Evolutionary conservation across 2,888 invertebrate species (phyloP).

Genomic region (Nephrotoma flavescens): DNA sequence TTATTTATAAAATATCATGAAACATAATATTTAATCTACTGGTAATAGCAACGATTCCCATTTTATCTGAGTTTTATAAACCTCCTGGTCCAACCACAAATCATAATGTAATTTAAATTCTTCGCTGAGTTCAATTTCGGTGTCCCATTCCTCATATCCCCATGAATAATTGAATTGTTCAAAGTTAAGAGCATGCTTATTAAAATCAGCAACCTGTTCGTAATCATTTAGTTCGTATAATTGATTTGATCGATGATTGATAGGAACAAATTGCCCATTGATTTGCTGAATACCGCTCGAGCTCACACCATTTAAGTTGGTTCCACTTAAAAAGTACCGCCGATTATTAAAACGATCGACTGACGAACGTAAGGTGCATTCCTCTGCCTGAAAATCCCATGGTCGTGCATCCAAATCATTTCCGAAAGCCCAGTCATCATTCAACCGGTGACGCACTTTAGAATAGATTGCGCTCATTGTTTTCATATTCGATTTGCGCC

Average conservation of each 20-base stretch:
- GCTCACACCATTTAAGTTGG: slow-evolving; percentile 4
- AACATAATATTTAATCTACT: neutral
- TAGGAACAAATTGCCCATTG: neutral
- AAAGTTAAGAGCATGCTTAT: slow-evolving; percentile 15
- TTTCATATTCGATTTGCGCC: slow-evolving; percentile 99
- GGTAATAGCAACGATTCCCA: slow-evolving; percentile 41
- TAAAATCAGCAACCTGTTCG: slow-evolving; percentile 8
- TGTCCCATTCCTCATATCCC: slow-evolving; percentile 31
- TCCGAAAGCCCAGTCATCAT: slow-evolving; percentile 99
- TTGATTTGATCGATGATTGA: neutral
- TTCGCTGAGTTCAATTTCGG: slow-evolving; percentile 60
- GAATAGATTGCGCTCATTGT: slow-evolving; percentile 98
- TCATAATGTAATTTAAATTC: slow-evolving; percentile 90
- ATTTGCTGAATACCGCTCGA: neutral
- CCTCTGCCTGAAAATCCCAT: slow-evolving; percentile 97
- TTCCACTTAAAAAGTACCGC: slow-evolving; percentile 46
- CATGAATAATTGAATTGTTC: slow-evolving; percentile 18
- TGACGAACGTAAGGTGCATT: slow-evolving; percentile 81
- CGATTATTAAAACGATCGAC: slow-evolving; percentile 94
- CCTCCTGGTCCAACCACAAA: slow-evolving; percentile 92
- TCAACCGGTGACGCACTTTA: slow-evolving; percentile 87
- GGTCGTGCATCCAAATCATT: slow-evolving; percentile 95
- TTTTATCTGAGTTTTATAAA: slow-evolving; percentile 71
- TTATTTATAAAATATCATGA: neutral
- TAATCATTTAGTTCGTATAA: slow-evolving; percentile 7